Conservation (phyloP, 2,888 invertebrate species). For the Morpho achilles region DNA sequence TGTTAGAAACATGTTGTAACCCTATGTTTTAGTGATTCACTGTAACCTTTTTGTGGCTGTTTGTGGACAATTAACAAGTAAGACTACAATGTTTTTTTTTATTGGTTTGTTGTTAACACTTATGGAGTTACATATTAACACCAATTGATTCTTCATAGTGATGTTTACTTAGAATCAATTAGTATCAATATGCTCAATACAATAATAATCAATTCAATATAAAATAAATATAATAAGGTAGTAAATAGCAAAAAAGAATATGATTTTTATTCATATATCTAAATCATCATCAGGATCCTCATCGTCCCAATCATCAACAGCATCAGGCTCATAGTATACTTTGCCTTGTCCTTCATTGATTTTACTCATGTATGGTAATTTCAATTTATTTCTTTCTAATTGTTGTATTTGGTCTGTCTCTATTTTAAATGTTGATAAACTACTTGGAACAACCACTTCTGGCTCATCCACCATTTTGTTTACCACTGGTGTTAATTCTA, state of each 20-base stretch:
- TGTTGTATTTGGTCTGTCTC: slow-evolving; percentile 81
- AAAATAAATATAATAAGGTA: background rate
- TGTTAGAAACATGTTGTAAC: no score
- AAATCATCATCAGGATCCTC: slow-evolving; percentile 94
- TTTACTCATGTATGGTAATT: slow-evolving; percentile 81
- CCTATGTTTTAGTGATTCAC: no score
- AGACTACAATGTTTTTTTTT: no score
- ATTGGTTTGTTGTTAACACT: no score
- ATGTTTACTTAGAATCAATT: no score
- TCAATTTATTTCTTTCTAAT: slow-evolving; percentile 77
- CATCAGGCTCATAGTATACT: slow-evolving; percentile 88
- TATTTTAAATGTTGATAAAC: slow-evolving; percentile 82
- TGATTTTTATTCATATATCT: slow-evolving; percentile 72
- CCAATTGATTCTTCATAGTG: no score
- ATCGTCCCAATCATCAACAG: slow-evolving; percentile 89
- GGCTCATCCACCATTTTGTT: slow-evolving; percentile 48
- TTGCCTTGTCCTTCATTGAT: slow-evolving; percentile 77
- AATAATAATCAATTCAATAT: no score
- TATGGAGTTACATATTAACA: no score
- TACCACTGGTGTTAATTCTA: slow-evolving; percentile 44
- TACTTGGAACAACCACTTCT: slow-evolving; percentile 58
- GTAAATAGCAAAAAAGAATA: background rate
- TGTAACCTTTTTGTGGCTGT: no score
- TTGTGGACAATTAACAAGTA: no score
- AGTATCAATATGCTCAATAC: no score